Base-by-base conservation (phyloP, 2,888 invertebrate genomes). In the Xestia xanthographa region DNA sequence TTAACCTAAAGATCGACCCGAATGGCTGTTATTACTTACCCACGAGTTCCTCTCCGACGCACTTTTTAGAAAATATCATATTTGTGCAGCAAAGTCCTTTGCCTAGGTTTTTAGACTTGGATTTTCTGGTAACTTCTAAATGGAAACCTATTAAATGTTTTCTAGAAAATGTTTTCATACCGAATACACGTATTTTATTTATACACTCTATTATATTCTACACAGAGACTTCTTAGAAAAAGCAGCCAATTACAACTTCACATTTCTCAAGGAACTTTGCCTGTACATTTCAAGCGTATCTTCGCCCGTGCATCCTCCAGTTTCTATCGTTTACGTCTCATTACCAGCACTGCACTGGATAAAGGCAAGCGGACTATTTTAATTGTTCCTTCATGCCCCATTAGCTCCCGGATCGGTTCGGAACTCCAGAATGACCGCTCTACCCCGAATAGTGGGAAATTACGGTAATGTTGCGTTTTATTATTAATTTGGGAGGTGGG, bases 351-450 rank as follows among this genome's bases (percentile, higher is more conserved):
- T 88, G 87, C 87, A 88, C 26, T 76, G 73, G 70, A 80, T 80
- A 86, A 79, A 75, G 66, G 85, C 69, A 75, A 86, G 66, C 79
- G 26, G 78, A 87, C 85, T 81, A 87, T 87, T 87, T 87, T 88
- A 88, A 87, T 87, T 88, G 83, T 87, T 77, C 58, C 78, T 69
- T 43, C 73, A 72, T 75, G 87, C 80, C 68, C 77, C 87, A 88
- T 87, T 88, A 88, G 79, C 53, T 72, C 48, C 29, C 38, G 62
- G 77, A 78, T 80, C 68, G 85, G 58, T 72, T 73, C 76, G 58
- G 70, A 67, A 65, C 78, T 77, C 41, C 48, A 66, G 60, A 79
- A 83, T 80, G 34, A 76, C 72, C 71, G 71, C 12, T 66, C 43
- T 50, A 34, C 66, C 68, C 63, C 41, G 22, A 81, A 71, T 68